These are phyloP conservation scores for Phortica magna DNA, from an alignment of 2,888 invertebrate genomes.

Conservation along the genomic window DNA sequence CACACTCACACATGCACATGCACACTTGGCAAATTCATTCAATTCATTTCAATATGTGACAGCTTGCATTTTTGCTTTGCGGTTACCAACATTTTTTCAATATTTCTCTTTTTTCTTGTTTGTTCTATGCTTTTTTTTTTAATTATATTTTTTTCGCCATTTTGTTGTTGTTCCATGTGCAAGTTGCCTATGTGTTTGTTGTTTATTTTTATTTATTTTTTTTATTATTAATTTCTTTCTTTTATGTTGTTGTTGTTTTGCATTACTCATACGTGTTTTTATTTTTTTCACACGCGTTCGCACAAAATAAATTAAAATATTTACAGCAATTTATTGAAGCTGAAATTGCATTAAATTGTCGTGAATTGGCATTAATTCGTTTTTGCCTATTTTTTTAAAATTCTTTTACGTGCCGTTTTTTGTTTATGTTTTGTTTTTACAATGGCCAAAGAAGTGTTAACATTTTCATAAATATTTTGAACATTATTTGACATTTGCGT, in stretches of 20 bases:
- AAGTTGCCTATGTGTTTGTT: too few species aligned
- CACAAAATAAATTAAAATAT: background rate
- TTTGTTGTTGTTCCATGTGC: too few species aligned
- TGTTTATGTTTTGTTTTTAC: background rate
- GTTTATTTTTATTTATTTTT: background rate
- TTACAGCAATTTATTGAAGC: background rate
- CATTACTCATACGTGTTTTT: background rate
- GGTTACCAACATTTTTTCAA: conserved; percentile 12
- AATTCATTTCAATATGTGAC: conserved; percentile 26
- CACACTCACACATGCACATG: background rate
- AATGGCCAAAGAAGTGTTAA: background rate
- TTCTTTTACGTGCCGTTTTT: background rate
- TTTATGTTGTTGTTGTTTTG: background rate
- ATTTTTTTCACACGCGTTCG: background rate
- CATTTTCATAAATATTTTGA: background rate
- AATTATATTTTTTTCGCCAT: background rate
- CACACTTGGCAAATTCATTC: background rate
- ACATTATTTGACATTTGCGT: background rate
- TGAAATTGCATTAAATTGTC: conserved; percentile 1
- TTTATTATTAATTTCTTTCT: background rate
- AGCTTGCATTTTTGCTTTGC: conserved; percentile 28
- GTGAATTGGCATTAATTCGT: background rate
- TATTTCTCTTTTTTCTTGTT: conserved; percentile 4
- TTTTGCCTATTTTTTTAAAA: background rate
- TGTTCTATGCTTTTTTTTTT: background rate